Base-by-base conservation (phyloP, 2,888 invertebrate genomes). In the Mimas tiliae region DNA sequence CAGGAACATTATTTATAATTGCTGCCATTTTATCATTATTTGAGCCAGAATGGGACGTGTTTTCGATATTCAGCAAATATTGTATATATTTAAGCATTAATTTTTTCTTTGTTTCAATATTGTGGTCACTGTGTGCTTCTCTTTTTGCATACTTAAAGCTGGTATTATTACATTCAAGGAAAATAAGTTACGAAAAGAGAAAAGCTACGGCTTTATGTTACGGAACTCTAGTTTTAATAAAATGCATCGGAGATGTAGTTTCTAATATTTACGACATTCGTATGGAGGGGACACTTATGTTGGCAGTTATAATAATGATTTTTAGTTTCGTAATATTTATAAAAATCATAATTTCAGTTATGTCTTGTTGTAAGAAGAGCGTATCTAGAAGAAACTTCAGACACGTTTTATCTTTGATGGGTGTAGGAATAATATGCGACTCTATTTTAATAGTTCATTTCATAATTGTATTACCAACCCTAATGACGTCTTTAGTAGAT, bases 351-450 rank as follows among this genome's bases (percentile, higher is more conserved):
- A 11, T 58, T 1, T 75, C 72, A 11, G 72, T 78, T 0, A 66
- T 78, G 72, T 72, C 72, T 11, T 74, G 73, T 63, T 72, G 67
- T 33, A 70, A 69, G 62, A 69, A 63, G 21, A 72, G 69, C 1
- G 67, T 75, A 34, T 72, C 72, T 4, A 58, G 67, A 9, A 71
- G 72, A 19, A 75, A 69, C 6, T 53, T 70, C n/a, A 65, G 50
- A 0, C 77, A 78, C 38, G 65, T 72, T 1, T 65, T 74, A 14
- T 68, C 79, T 14, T 64, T 78, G 50, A 65, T 77, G 0, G 79
- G 77, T 6, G 72, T 73, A 0, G 79, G 71, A 1, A 12, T 78
- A n/a, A 9, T 78, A 33, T 73, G 79, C 67, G 79, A 77, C 55
- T 65, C 69, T 7, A 38, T 38, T 53, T 16, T 64, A 21, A 48